Percentiles rank a stretch among this genome's conserved stretches.
Evolutionary conservation across 2,113 vertebrate species (phyloP).

Genomic region (Centropus bengalensis): DNA sequence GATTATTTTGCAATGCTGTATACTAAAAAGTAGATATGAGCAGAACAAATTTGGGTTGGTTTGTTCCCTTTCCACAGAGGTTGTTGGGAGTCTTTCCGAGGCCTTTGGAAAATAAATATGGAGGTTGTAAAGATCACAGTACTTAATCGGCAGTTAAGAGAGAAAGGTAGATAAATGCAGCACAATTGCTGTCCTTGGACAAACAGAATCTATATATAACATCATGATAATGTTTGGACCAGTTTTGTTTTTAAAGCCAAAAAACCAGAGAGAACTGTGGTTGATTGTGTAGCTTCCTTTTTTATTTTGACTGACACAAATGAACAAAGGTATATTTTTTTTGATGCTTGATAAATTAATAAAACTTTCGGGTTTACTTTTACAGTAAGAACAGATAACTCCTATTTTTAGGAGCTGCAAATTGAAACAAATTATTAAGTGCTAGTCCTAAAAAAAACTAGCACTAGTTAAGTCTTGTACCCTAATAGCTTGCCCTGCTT

Average conservation of each 20-base stretch:
- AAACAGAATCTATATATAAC: neutral
- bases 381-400: neutral
- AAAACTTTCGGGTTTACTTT: neutral
- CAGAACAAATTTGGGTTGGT: neutral
- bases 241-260: neutral
- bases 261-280: neutral
- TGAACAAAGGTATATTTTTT: neutral
- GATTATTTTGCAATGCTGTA: neutral
- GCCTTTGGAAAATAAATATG: neutral
- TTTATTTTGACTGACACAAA: neutral
- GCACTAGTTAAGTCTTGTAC: neutral
- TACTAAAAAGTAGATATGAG: neutral
- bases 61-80: neutral
- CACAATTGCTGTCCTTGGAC: neutral
- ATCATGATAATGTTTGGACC: neutral
- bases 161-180: neutral
- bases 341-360: neutral
- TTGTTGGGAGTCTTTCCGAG: neutral
- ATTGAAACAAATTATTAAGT: neutral
- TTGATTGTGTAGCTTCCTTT: neutral
- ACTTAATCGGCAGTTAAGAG: neutral
- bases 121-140: neutral
- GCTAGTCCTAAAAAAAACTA: neutral
- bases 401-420: neutral
- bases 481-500: neutral